Evolutionary conservation across 2,113 vertebrate species (phyloP).

Genomic region (Aldabrachelys gigantea): DNA sequence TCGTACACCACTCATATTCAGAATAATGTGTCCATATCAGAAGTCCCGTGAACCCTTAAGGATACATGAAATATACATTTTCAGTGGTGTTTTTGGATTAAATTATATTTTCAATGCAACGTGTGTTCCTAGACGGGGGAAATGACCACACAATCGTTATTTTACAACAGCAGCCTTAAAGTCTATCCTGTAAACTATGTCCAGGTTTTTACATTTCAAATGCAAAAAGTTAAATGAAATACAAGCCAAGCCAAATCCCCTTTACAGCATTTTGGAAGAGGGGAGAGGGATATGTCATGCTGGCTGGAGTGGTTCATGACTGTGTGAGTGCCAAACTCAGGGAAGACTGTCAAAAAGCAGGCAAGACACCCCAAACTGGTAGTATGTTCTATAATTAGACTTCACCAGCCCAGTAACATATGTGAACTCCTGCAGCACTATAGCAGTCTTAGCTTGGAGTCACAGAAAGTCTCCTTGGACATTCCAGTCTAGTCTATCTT

Average conservation of each 20-base stretch:
- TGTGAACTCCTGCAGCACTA: no score
- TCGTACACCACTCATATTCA: not conserved
- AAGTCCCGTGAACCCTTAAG: not conserved
- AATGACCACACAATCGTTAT: not conserved
- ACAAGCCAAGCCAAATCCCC: not conserved
- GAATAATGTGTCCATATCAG: not conserved
- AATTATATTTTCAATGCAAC: not conserved
- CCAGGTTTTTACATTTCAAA: not conserved
- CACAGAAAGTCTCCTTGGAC: no score
- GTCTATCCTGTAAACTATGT: not conserved
- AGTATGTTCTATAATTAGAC: no score
- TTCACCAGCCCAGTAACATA: no score
- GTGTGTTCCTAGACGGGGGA: not conserved
- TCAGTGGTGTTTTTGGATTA: not conserved
- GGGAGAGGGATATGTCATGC: not conserved
- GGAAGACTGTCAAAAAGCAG: no score
- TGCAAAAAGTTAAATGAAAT: not conserved
- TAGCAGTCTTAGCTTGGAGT: no score
- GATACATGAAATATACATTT: not conserved
- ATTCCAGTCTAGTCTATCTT: no score
- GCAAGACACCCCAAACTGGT: no score
- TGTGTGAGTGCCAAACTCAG: no score
- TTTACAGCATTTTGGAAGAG: rapidly evolving
- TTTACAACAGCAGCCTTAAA: not conserved
- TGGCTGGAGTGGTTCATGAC: no score